Evolutionary conservation across 2,797 vertebrate genomes (phyloP).

Genomic region (Sciaenops ocellatus): DNA sequence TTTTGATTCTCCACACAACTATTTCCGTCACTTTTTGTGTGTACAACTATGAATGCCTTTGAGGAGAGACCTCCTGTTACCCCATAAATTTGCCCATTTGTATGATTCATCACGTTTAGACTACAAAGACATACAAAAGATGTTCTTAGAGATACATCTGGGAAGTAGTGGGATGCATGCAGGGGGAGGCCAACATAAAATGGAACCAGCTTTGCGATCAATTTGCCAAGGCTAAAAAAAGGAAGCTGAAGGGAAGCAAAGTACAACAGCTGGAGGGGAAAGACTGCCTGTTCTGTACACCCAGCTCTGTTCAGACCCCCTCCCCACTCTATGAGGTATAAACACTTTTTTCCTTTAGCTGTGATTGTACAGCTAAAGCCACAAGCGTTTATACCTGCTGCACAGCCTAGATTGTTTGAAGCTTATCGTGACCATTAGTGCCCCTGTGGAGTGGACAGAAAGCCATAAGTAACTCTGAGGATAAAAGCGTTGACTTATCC

Average conservation of each 20-base stretch:
- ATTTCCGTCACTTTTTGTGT: neutral
- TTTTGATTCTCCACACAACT: neutral
- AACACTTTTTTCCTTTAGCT: neutral
- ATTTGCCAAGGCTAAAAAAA: conserved; percentile 9
- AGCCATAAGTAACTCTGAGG: neutral
- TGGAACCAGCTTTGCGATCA: neutral
- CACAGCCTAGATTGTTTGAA: neutral
- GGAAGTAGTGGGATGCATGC: neutral
- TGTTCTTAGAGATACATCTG: neutral
- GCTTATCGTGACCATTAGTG: neutral
- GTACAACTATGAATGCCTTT: neutral
- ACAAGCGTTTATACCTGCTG: neutral
- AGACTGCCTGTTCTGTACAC: neutral
- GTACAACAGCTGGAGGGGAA: conserved; percentile 4
- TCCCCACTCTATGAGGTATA: neutral
- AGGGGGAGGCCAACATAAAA: conserved; percentile 2
- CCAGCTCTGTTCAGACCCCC: neutral
- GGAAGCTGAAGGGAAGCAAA: neutral
- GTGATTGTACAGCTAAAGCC: neutral
- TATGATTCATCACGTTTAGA: conserved; percentile 14
- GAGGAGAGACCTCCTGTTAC: neutral
- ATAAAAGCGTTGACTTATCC: neutral
- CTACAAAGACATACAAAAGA: neutral
- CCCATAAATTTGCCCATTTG: neutral
- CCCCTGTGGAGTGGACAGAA: neutral